Evolutionary conservation across 2,797 vertebrate species (phyloP), one percentile per base, ranked within the genome.

Genomic region (Anabas testudineus): DNA sequence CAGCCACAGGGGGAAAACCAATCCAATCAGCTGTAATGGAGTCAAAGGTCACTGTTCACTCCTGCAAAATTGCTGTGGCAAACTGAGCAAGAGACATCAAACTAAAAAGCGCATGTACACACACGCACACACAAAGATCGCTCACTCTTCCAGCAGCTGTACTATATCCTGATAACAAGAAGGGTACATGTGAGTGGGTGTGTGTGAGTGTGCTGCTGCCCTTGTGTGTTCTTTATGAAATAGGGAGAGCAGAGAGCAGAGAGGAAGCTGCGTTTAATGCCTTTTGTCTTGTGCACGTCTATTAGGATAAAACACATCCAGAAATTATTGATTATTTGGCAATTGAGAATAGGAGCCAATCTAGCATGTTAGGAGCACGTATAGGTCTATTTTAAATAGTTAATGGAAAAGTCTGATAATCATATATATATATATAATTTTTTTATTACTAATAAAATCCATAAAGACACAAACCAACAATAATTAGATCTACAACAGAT

Each of bases 11-110:
- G 59, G 48, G 72, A 21, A 51, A 48, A 77, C 76, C 82, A 88
- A 92, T 91, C 90, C 86, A 91, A 91, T 92, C 88, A 91, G 82
- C 61, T 84, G 88, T 89, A 92, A 91, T 92, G 91, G 88, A 89
- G 91, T 88, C 89, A 92, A 86, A 91, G 90, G 89, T 91, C 84
- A 91, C 61, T 88, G 91, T 91, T 91, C 84, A 86, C 88, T 90
- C 82, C 74, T 80, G 80, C 87, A 83, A 79, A 85, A 87, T 78
- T 74, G 75, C 83, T 74, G 24, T 62, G 68, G 75, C 76, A 70
- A 82, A 41, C 79, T 74, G 74, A 86, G 82, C 68, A 80, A 64
- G 79, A 84, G 52, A 61, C 82, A 73, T 30, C 0, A 14, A 49
- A 69, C 62, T 59, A 49, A 54, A 78, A 62, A 57, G 41, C 67